These are phyloP conservation scores for Anthonomus grandis DNA, from an alignment of 1,140 invertebrate species.

Conservation along the genomic window DNA sequence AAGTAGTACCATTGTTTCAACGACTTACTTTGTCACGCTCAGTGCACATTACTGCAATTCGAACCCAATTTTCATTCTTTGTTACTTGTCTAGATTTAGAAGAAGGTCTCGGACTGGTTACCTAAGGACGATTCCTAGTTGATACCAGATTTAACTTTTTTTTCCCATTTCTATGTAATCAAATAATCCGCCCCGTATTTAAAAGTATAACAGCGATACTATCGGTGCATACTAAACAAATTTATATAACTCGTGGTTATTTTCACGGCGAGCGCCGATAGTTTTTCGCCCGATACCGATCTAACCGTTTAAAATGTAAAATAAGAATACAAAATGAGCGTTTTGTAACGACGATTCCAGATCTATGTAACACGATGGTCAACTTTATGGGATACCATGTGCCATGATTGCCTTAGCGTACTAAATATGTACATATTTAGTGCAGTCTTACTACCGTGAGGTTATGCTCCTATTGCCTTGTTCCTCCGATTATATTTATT, in stretches of 20 bases:
- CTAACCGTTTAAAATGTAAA: slow-evolving; percentile 29
- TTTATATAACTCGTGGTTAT: too few species aligned
- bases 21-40: slow-evolving; percentile 19
- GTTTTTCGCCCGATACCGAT: slow-evolving; percentile 35
- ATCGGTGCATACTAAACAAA: too few species aligned
- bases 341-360: slow-evolving; percentile 38
- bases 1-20: slow-evolving; percentile 17
- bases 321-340: slow-evolving; percentile 39
- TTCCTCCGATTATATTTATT: too few species aligned
- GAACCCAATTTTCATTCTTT: slow-evolving; percentile 14
- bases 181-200: too few species aligned
- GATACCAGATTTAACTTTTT: too few species aligned
- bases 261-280: too few species aligned
- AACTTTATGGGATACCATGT: slow-evolving; percentile 38
- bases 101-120: slow-evolving; percentile 9
- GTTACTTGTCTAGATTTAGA: slow-evolving; percentile 2
- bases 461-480: too few species aligned
- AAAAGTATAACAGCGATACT: too few species aligned
- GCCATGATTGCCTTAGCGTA: slow-evolving; percentile 37
- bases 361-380: slow-evolving; percentile 43
- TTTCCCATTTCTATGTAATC: too few species aligned
- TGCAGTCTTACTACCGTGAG: too few species aligned
- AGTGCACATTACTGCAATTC: slow-evolving; percentile 18
- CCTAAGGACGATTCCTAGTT: slow-evolving; percentile 4
- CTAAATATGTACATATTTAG: slow-evolving; percentile 43